These are phyloP conservation scores for Drosophila tani DNA, from an alignment of 1,140 invertebrate genomes.

Conservation along the genomic window DNA sequence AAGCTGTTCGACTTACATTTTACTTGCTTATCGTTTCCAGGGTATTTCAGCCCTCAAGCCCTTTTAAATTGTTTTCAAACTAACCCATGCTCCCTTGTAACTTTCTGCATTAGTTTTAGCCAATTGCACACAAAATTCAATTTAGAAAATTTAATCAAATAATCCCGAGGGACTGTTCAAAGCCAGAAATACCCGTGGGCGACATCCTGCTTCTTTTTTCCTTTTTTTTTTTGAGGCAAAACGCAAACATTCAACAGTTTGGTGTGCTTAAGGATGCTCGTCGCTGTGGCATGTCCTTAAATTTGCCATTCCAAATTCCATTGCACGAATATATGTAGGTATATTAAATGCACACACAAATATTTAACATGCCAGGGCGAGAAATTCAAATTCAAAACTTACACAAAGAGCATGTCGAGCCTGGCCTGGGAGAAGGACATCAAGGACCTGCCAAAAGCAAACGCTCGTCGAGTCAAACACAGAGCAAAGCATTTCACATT, in stretches of 20 bases:
- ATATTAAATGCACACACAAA: slow-evolving; percentile 40
- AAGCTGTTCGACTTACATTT: neutral
- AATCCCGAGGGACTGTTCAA: slow-evolving; percentile 15
- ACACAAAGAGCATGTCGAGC: slow-evolving; percentile 19
- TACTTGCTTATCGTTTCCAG: neutral
- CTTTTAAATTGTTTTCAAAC: slow-evolving; percentile 3
- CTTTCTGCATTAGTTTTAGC: slow-evolving; percentile 18
- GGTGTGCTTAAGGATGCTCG: slow-evolving; percentile 15
- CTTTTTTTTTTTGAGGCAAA: slow-evolving; percentile 2
- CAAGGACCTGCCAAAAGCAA: slow-evolving; percentile 51
- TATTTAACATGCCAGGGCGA: slow-evolving; percentile 30
- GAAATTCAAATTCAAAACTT: slow-evolving; percentile 33
- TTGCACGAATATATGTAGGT: slow-evolving; percentile 19
- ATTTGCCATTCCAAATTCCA: slow-evolving; percentile 28
- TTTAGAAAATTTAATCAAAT: slow-evolving; percentile 34
- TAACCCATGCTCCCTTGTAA: slow-evolving; percentile 2
- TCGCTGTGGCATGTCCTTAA: slow-evolving; percentile 7
- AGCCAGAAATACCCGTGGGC: slow-evolving; percentile 10
- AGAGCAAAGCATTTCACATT: slow-evolving; percentile 45
- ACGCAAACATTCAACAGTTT: slow-evolving; percentile 40
- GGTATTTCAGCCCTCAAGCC: neutral
- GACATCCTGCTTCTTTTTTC: neutral
- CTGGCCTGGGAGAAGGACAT: slow-evolving; percentile 13
- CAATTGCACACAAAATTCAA: slow-evolving; percentile 30
- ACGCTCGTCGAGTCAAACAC: slow-evolving; percentile 32